Conservation (phyloP, 2,797 vertebrate genomes). For the Numenius phaeopus region DNA sequence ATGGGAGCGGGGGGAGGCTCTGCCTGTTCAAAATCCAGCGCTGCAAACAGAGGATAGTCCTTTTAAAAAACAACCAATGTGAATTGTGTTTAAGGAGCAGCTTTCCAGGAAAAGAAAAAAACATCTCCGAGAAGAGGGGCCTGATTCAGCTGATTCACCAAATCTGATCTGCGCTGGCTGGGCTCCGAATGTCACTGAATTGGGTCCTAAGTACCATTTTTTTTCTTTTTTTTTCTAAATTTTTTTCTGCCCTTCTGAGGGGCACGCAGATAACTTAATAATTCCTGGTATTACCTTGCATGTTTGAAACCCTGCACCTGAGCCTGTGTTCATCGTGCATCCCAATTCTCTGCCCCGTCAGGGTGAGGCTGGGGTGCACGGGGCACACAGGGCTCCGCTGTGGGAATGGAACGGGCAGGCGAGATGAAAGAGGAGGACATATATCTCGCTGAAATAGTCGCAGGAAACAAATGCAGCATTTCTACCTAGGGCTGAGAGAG, state of each 20-base stretch:
- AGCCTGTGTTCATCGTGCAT: background rate
- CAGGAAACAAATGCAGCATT: constrained; percentile 57
- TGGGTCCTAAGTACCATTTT: background rate
- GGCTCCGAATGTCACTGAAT: background rate
- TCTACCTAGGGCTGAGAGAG: constrained; percentile 54
- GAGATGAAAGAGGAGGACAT: constrained; percentile 4
- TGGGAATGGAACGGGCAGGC: background rate
- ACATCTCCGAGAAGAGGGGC: background rate
- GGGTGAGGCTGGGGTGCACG: background rate
- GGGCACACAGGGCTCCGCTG: constrained; percentile 1
- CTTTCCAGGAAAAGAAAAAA: constrained; percentile 60
- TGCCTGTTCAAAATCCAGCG: constrained; percentile 34
- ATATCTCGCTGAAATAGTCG: background rate
- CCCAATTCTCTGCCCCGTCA: background rate
- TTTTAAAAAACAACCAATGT: constrained; percentile 58
- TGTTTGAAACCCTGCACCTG: background rate
- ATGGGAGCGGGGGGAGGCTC: background rate
- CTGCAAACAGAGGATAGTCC: constrained; percentile 45
- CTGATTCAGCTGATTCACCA: constrained; percentile 56
- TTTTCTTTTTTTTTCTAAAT: background rate
- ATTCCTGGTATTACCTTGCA: background rate
- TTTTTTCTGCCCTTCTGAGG: background rate
- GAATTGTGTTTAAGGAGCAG: constrained; percentile 48
- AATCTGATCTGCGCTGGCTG: background rate
- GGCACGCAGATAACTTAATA: background rate